These are phyloP conservation scores for Lithosia quadra DNA, from an alignment of 2,888 invertebrate species.

Conservation along the genomic window DNA sequence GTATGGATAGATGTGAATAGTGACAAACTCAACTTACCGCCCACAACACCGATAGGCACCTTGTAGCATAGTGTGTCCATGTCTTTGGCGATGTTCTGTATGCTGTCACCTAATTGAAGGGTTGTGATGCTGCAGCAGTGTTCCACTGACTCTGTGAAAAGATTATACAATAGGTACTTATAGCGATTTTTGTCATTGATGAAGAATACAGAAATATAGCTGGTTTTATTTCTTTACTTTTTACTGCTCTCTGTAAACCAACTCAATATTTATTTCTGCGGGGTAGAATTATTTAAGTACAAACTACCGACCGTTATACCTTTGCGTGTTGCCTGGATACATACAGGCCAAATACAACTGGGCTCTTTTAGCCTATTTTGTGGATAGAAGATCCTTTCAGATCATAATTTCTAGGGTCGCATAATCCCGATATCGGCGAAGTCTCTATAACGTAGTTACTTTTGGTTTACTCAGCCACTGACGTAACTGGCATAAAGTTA, in stretches of 20 bases:
- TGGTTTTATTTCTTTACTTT: too few relatives aligned
- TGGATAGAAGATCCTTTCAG: too few relatives aligned
- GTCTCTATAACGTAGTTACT: neutral
- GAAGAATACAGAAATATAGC: too few relatives aligned
- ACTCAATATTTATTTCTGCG: too few relatives aligned
- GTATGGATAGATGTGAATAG: neutral
- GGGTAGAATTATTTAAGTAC: too few relatives aligned
- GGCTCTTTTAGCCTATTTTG: too few relatives aligned
- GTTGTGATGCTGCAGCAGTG: slow-evolving; percentile 97
- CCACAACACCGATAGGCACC: slow-evolving; percentile 96
- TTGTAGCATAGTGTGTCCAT: slow-evolving; percentile 98
- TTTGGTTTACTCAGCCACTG: too few relatives aligned
- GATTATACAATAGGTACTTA: neutral
- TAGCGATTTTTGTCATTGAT: neutral
- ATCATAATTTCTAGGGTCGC: neutral
- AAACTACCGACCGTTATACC: too few relatives aligned
- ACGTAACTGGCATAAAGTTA: neutral
- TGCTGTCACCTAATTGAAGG: slow-evolving; percentile 96
- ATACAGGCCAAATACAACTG: too few relatives aligned
- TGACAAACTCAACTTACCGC: slow-evolving; percentile 85
- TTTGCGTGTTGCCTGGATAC: too few relatives aligned
- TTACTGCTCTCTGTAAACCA: too few relatives aligned
- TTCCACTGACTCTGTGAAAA: slow-evolving; percentile 95
- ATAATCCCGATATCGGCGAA: neutral
- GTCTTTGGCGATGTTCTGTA: slow-evolving; percentile 95